Evolutionary conservation across 2,888 invertebrate genomes (phyloP), one percentile per base, ranked within the genome.

Genomic region (Hyposoter didymator): DNA sequence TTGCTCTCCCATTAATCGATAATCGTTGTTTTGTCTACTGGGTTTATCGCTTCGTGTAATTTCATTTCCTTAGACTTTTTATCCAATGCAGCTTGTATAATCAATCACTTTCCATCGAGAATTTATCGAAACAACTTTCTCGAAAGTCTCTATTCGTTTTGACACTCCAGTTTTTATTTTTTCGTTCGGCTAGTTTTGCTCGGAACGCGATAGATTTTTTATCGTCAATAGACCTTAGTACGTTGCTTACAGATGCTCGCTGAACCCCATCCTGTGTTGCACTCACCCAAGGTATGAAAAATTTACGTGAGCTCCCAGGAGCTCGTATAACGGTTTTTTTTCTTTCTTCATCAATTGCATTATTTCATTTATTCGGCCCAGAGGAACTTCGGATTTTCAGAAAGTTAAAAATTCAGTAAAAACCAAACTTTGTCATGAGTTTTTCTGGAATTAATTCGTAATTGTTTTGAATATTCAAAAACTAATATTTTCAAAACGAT

Each of bases 181-280:
- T 22, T 22, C 35, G 39, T 66, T 45, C 43, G 22, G 22, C n/a
- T 39, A 45, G 55, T 45, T 55, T 79, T 49, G 32, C 35, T 22
- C n/a, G 6, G 52, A 81, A 78, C 72, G 79, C 78, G 49, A 49
- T 83, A 87, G 89, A 89, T 87, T 89, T 59, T 88, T 87, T 84
- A 87, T 90, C 89, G 89, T 90, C 90, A 89, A 92, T 92, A 93
- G 93, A 91, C 87, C 55, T 78, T 91, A 93, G 90, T 85, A 90
- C 91, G 90, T 93, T 94, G 91, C 91, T 94, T 94, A 89, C 94
- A 94, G 94, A 94, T 94, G 94, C 92, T 94, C 93, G 91, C 88
- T 92, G 93, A 94, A 94, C 89, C 92, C 93, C 88, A 89, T 93
- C 93, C 91, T 93, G 91, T 93, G 93, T 94, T 94, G 94, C 92